These are phyloP conservation scores for Mechanitis mazaeus DNA, from an alignment of 2,888 invertebrate genomes.

Conservation along the genomic window DNA sequence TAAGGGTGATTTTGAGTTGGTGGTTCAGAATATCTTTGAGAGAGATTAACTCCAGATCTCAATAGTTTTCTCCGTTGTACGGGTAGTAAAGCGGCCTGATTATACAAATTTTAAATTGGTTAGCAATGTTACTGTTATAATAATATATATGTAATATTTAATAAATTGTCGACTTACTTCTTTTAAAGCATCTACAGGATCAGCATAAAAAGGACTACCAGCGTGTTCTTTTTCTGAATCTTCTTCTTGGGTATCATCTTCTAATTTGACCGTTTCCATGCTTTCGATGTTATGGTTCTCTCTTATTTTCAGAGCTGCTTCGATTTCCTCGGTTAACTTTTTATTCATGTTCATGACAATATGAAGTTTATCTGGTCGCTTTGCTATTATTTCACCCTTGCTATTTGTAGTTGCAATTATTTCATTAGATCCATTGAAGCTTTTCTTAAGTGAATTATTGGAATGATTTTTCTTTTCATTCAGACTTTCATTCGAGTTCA, in stretches of 20 bases:
- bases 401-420: constrained; percentile 71
- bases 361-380: constrained; percentile 70
- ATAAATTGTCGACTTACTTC: constrained; percentile 53
- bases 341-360: constrained; percentile 70
- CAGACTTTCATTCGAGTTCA: constrained; percentile 63
- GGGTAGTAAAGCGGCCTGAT: constrained; percentile 59
- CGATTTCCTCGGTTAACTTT: constrained; percentile 69
- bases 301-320: constrained; percentile 60
- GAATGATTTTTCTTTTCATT: constrained; percentile 63
- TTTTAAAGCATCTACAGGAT: constrained; percentile 90
- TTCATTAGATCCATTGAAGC: constrained; percentile 60
- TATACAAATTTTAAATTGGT: neutral
- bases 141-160: constrained; percentile 3
- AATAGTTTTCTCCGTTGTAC: constrained; percentile 67
- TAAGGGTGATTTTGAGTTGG: constrained; percentile 72
- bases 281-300: constrained; percentile 64
- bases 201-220: constrained; percentile 92
- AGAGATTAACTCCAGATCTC: constrained; percentile 60
- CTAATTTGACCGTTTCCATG: constrained; percentile 70
- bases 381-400: constrained; percentile 67
- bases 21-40: constrained; percentile 80
- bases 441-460: constrained; percentile 59
- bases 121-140: constrained; percentile 1
- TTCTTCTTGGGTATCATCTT: constrained; percentile 56
- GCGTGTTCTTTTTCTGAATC: constrained; percentile 78